Evolutionary conservation across 1,140 invertebrate genomes (phyloP), one percentile per base, ranked within the genome.

Genomic region (Drosophila sechellia): DNA sequence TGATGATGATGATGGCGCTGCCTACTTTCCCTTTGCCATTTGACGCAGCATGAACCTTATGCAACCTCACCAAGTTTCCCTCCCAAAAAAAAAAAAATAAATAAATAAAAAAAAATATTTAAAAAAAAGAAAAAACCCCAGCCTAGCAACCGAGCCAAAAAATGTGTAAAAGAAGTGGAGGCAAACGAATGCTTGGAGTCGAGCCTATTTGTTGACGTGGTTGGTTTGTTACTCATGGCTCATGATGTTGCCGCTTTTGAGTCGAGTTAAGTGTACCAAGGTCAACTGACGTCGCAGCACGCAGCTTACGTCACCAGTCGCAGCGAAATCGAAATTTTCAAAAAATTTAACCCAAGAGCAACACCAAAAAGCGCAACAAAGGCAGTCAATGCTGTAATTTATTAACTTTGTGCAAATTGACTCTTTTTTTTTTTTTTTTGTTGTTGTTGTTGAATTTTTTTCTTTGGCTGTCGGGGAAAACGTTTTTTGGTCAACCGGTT

Each of bases 301-400:
- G 76, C 80, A 84, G 57, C 77, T 85, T 85, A 85, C 81, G 81
- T 85, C 81, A 85, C 13, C 61, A 27, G 34, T 39, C 12, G 11
- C 11, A 13, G 52, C 50, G 52, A 65, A 58, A 61, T 81, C 66
- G 78, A 81, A 81, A 81, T 65, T 84, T 79, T 71, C 42, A 73
- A 80, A 85, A 72, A 80, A 85, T 77, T 85, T 80, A 59, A 84
- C 40, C 75, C 35, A 59, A 59, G 49, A 79, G 34, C 49, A 56
- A 45, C 57, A 42, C 54, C 56, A 52, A 54, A 42, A 68, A 20
- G 25, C 45, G 27, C 45, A 74, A 57, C 31, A 25, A 45, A 43
- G 63, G 55, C 77, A 54, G 48, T 64, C 81, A 84, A 84, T 84
- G 74, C 81, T 72, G 81, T 84, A 85, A 84, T 84, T 84, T 84